Base-by-base conservation (phyloP, 92 coral and sea anemone species). In the Galaxea fascicularis region DNA sequence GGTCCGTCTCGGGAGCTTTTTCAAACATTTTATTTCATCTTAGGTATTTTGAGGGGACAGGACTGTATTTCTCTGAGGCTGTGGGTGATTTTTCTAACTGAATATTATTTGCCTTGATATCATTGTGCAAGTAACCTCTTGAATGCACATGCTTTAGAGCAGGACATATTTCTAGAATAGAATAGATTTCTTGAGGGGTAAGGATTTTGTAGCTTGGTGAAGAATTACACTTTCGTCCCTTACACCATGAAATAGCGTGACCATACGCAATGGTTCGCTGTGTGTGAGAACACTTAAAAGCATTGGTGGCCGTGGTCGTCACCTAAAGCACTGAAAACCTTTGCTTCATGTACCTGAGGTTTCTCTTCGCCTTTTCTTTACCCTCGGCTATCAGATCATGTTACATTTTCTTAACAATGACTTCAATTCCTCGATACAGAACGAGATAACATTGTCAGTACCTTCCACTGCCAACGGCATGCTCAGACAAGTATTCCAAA, bases 251-350 rank as follows among this genome's bases (percentile, higher is more conserved):
- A 65, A 65, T 16, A 30, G 73, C 49, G 73, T 67, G 11, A 67
- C 73, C 20, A 67, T 7, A 35, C 73, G 31, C 16, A 45, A 25
- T n/a, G 76, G 39, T 25, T 46, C 30, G 16, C 13, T 21, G 13
- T 20, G 15, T 18, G 76, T 71, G 11, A 22, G 10, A 12, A 71
- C 59, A 47, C 58, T 59, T 7, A 45, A 45, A 45, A 71, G 10
- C 76, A 71, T 71, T 1, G 76, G 76, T n/a, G 47, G 76, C 10
- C 15, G 54, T 49, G 54, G 54, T 49, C 54, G 54, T 47, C 76
- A 7, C 51, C 73, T 4, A 67, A 17, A 7, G 73, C 73, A 67
- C 9, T 15, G 5, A 35, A 9, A 17, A 67, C 51, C 51, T 67
- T 35, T 18, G 25, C 62, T 56, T 20, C n/a, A 56, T 15, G n/a